Base-by-base conservation (phyloP, 2,113 vertebrate species). In the Triplophysa tibetana region DNA sequence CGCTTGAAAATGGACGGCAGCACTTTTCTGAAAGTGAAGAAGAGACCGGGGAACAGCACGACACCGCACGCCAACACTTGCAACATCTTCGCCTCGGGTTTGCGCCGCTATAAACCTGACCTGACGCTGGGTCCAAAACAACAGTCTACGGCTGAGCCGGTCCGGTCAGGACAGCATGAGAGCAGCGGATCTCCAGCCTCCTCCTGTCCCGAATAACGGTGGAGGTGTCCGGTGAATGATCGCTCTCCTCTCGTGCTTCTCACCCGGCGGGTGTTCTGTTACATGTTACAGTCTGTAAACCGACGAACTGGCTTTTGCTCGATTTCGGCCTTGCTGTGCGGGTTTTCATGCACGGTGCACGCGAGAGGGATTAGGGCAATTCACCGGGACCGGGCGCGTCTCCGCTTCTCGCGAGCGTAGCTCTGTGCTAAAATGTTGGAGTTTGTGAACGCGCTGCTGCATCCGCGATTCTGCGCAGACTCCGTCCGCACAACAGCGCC, bases 1-100 rank as follows among this genome's bases (percentile, higher is more conserved):
- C 75, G 86, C 74, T 77, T 85, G 84, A 93, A 94, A 79, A 92
- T 84, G 70, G 85, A 67, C 75, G 91, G 90, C 70, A 94, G 89
- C 24, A 91, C 82, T 78, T 87, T 92, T 85, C 89, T 87, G 68
- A 93, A 89, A 84, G 87, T 85, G 86, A 90, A 70, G 86, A 94
- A 94, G 61, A 94, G 88, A 81, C 91, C 91, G 83, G 93, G 93
- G 81, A 94, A 94, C 86, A 93, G 84, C 86, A 94, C 87, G 80
- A 87, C 88, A 70, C 93, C 92, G 85, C 90, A 91, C 69, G 86
- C 85, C 82, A 94, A 69, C 88, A 90, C 89, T 85, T 90, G 86
- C 87, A 91, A 90, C 93, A 94, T 94, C 88, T 48, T 80, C 72
- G 72, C 50, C 26, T 16, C 9, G 19, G n/a, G n/a, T 19, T 61